These are phyloP conservation scores for Saccostrea cuccullata DNA, from an alignment of 1,140 invertebrate species.

Conservation along the genomic window DNA sequence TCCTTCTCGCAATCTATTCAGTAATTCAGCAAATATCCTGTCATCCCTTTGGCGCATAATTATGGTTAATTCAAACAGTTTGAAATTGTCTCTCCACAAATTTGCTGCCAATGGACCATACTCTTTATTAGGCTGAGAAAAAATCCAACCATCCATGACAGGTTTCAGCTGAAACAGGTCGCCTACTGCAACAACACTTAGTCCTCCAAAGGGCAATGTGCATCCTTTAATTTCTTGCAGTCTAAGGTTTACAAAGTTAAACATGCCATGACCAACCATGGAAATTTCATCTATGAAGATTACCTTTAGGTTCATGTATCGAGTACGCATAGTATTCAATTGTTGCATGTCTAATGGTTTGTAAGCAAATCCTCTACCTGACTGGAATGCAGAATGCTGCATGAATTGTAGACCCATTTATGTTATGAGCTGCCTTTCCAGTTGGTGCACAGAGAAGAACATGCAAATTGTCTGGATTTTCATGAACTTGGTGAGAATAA, in stretches of 20 bases:
- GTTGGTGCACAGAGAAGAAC: slow-evolving; percentile 52
- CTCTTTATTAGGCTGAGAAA: slow-evolving; percentile 39
- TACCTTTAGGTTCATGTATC: slow-evolving; percentile 45
- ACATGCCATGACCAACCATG: slow-evolving; percentile 59
- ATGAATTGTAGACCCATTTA: slow-evolving; percentile 38
- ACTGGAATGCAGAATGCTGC: slow-evolving; percentile 54
- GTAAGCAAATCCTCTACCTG: slow-evolving; percentile 48
- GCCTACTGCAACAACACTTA: slow-evolving; percentile 56
- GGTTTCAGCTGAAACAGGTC: slow-evolving; percentile 62
- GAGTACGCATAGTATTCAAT: slow-evolving; percentile 49
- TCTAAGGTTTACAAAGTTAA: slow-evolving; percentile 56
- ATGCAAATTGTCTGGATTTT: slow-evolving; percentile 51
- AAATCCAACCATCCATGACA: slow-evolving; percentile 59
- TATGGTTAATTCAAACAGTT: slow-evolving; percentile 57
- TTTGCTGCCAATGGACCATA: slow-evolving; percentile 57
- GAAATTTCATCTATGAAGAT: slow-evolving; percentile 63
- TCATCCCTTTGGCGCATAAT: slow-evolving; percentile 61
- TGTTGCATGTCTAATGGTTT: slow-evolving; percentile 53
- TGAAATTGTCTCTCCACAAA: slow-evolving; percentile 58
- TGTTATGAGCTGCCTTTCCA: slow-evolving; percentile 58
- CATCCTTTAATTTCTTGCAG: slow-evolving; percentile 56
- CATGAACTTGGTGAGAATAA: slow-evolving; percentile 36
- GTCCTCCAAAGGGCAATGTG: slow-evolving; percentile 57
- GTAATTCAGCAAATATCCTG: slow-evolving; percentile 57
- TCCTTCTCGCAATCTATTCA: slow-evolving; percentile 62